A percentile compares a stretch with the other conserved stretches of the same genome.
These are phyloP conservation scores for Sphinx pinastri DNA, from an alignment of 2,888 invertebrate species.

Conservation along the genomic window DNA sequence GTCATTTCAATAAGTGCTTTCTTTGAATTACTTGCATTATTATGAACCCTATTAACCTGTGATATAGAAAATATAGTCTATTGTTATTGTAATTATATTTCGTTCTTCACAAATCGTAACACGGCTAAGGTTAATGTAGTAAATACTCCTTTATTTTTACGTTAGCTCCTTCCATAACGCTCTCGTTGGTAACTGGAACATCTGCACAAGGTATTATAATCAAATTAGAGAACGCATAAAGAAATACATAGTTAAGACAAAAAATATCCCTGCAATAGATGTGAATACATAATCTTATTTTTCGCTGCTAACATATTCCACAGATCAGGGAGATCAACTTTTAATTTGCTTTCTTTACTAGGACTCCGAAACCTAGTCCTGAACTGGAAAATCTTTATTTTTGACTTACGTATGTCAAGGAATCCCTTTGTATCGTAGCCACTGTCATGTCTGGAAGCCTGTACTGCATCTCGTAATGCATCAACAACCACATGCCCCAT, in stretches of 20 bases:
- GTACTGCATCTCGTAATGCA: slow-evolving; percentile 49
- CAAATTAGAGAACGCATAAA: not conserved
- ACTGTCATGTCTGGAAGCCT: slow-evolving; percentile 49
- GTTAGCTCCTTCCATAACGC: slow-evolving; percentile 48
- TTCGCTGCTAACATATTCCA: too few species aligned
- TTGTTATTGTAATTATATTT: not conserved
- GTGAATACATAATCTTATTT: not conserved
- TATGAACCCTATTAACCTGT: too few species aligned
- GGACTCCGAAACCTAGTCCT: too few species aligned
- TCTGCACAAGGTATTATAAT: slow-evolving; percentile 42
- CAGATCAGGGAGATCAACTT: too few species aligned
- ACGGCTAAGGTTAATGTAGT: slow-evolving; percentile 36
- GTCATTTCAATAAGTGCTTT: too few species aligned
- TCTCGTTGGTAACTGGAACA: slow-evolving; percentile 56
- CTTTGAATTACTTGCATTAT: too few species aligned
- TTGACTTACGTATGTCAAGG: slow-evolving; percentile 47
- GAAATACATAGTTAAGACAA: not conserved
- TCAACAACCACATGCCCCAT: slow-evolving; percentile 51
- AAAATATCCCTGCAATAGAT: not conserved
- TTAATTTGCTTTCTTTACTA: too few species aligned
- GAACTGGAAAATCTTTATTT: too few species aligned
- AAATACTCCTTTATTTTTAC: slow-evolving; percentile 54
- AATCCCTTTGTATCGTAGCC: slow-evolving; percentile 43
- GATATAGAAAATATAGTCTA: too few species aligned
- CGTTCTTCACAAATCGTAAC: not conserved